These are phyloP conservation scores for Pediacus dermestoides DNA, from an alignment of 2,888 invertebrate species.

Conservation along the genomic window DNA sequence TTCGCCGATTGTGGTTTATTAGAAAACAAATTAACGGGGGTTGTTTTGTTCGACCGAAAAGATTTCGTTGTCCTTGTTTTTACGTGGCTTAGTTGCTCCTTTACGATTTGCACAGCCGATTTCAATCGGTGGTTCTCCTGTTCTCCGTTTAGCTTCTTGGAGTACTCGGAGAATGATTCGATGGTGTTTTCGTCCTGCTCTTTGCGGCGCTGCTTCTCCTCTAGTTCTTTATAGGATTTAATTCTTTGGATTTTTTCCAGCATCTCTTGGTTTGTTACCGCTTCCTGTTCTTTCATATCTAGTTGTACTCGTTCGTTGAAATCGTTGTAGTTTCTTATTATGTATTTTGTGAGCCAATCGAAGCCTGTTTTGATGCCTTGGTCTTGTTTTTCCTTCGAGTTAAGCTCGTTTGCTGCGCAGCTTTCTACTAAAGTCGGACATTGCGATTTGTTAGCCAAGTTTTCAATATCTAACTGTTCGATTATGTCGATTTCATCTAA, in stretches of 20 bases:
- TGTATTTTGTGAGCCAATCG: constrained; percentile 66
- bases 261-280: constrained; percentile 52
- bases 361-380: constrained; percentile 66
- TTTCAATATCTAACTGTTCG: constrained; percentile 71
- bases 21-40: constrained; percentile 35
- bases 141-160: constrained; percentile 36
- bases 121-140: constrained; percentile 35
- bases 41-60: constrained; percentile 42
- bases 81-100: constrained; percentile 41
- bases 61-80: constrained; percentile 28
- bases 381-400: constrained; percentile 60
- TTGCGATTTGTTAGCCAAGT: constrained; percentile 69
- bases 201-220: constrained; percentile 25
- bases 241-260: constrained; percentile 40
- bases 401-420: constrained; percentile 58
- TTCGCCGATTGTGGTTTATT: constrained; percentile 22
- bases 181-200: constrained; percentile 39
- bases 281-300: constrained; percentile 59
- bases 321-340: constrained; percentile 62
- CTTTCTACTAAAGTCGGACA: constrained; percentile 81
- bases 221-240: constrained; percentile 29
- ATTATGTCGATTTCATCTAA: constrained; percentile 81
- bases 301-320: constrained; percentile 61
- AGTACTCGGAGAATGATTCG: constrained; percentile 44
- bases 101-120: constrained; percentile 46